These are phyloP conservation scores for Leucoma salicis DNA, from an alignment of 2,888 invertebrate genomes.

Conservation along the genomic window DNA sequence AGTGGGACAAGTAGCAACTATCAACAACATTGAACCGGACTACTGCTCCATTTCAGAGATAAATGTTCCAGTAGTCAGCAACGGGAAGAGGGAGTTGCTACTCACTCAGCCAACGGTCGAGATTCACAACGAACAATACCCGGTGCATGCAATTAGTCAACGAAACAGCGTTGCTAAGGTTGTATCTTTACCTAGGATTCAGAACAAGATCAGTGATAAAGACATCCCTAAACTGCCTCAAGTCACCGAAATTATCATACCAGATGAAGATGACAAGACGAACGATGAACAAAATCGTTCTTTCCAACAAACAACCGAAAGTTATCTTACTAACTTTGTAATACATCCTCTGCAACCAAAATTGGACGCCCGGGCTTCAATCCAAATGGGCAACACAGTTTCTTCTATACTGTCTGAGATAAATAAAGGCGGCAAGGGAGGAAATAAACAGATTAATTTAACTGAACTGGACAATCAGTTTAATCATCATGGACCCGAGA, in stretches of 20 bases:
- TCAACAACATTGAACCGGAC: constrained; percentile 84
- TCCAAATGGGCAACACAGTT: constrained; percentile 84
- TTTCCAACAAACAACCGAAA: constrained; percentile 60
- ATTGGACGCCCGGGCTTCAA: constrained; percentile 77
- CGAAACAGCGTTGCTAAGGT: constrained; percentile 74
- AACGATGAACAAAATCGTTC: constrained; percentile 59
- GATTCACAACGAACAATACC: constrained; percentile 77
- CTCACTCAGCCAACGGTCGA: constrained; percentile 79
- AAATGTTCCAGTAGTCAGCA: constrained; percentile 84
- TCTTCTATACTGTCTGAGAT: constrained; percentile 83
- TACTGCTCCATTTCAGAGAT: constrained; percentile 90
- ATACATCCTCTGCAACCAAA: constrained; percentile 72
- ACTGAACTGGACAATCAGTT: constrained; percentile 74
- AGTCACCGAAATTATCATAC: constrained; percentile 88
- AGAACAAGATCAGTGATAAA: constrained; percentile 75
- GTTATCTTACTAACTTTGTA: constrained; percentile 67
- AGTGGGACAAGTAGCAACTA: constrained; percentile 76
- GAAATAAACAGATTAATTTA: constrained; percentile 69
- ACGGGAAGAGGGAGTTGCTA: constrained; percentile 78
- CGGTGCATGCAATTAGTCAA: constrained; percentile 60
- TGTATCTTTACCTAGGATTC: constrained; percentile 68
- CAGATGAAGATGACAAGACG: constrained; percentile 83
- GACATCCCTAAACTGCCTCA: constrained; percentile 89
- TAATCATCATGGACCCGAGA: constrained; percentile 59
- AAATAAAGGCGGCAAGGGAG: constrained; percentile 73